phyloP scores from a whole-genome alignment of 2,113 vertebrate species.

The Calidris pugnax region DNA sequence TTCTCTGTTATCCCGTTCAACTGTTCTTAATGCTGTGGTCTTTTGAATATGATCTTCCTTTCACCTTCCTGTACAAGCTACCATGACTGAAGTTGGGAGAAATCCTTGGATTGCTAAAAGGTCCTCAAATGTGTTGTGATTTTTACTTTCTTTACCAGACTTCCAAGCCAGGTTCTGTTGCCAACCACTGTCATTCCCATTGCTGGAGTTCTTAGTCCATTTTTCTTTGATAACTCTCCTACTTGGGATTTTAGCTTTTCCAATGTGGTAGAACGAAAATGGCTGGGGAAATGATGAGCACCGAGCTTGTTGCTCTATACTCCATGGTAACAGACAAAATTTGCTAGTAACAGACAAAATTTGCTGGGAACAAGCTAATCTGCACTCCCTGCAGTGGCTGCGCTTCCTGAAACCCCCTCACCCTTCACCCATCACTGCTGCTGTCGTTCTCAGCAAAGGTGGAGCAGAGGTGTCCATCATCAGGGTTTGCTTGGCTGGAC shows the following conservation, averaged over 20 bases:
- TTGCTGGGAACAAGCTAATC: not conserved
- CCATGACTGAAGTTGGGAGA: not conserved
- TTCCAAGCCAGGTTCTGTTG: not conserved
- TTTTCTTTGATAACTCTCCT: not conserved
- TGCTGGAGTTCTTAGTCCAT: not conserved
- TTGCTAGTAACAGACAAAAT: not conserved
- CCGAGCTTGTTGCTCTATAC: rapidly evolving
- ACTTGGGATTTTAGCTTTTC: not conserved
- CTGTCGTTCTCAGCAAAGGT: not conserved
- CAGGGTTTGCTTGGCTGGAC: not conserved
- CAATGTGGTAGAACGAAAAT: not conserved
- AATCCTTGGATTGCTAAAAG: not conserved
- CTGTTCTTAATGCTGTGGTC: not conserved
- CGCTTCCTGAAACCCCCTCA: not conserved
- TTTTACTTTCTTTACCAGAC: not conserved
- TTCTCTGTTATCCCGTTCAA: not conserved
- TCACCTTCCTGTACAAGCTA: not conserved
- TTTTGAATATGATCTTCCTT: not conserved
- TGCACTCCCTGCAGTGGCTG: not conserved
- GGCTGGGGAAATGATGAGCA: not conserved
- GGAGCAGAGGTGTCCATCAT: not conserved
- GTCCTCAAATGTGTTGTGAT: not conserved
- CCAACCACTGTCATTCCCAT: not conserved
- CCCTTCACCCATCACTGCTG: not conserved
- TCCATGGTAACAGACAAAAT: not conserved